Evolutionary conservation across 2,888 invertebrate species (phyloP), one percentile per base, ranked within the genome.

Genomic region (Campoplex capitator): DNA sequence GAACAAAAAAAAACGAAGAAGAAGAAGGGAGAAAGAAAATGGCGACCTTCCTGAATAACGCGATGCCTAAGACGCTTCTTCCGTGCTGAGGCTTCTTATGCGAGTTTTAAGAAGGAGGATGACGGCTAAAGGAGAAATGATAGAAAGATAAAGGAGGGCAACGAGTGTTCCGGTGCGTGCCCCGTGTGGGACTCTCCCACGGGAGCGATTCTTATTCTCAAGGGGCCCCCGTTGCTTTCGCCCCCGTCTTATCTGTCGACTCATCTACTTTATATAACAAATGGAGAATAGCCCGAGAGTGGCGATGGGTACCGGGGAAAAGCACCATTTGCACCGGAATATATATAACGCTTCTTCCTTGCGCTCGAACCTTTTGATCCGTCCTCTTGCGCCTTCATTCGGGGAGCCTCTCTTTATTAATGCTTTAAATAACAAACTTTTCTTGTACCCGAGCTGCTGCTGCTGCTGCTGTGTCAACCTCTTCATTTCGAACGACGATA

Each of bases 161-260:
- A 84, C 51, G 86, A 89, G 89, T 91, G 93, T 94, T 93, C 93
- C 94, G 93, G 93, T 94, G 92, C 90, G 89, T 94, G 93, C 92
- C 89, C 91, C 91, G 92, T 94, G 94, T 94, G 94, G 92, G 94
- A 94, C 88, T 92, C 92, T 94, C 94, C 92, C 94, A 94, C 93
- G 94, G 90, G 89, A 83, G 82, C 89, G 88, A 89, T 90, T 88
- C 89, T 89, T 79, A 76, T 71, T 77, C 58, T 38, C 32, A 54
- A 16, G 51, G 65, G 68, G 62, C 83, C 76, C 80, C 85, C 84
- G 87, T 84, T 83, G 68, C 56, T 80, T 73, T 80, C 48, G 58
- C 76, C 83, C 75, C 86, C 78, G 83, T 75, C 78, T 90, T 89
- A 89, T 89, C 89, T 74, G 86, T 79, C 85, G 85, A 87, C 90